Conservation (phyloP, 2,797 vertebrate species). For the Notoglanidium macrostoma region DNA sequence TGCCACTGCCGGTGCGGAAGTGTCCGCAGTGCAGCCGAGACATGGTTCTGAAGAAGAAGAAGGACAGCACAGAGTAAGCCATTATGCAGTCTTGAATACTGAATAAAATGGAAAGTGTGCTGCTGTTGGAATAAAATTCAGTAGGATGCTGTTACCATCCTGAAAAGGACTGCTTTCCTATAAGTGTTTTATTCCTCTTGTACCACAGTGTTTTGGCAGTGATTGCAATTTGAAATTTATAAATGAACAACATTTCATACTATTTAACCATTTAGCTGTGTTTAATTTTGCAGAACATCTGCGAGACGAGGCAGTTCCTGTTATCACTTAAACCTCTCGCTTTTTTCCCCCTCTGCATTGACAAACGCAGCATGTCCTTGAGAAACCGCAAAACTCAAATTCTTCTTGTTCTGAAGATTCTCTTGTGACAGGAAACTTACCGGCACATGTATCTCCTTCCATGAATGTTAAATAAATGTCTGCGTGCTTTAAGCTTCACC, state of each 20-base stretch:
- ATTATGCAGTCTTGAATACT: not conserved
- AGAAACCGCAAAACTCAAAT: not conserved
- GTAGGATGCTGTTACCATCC: not conserved
- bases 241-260: not conserved
- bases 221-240: not conserved
- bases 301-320: not conserved
- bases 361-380: not conserved
- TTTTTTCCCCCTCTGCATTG: not conserved
- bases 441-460: not conserved
- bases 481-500: not conserved
- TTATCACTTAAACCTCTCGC: not conserved
- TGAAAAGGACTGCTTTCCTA: not conserved
- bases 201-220: not conserved
- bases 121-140: not conserved
- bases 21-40: conserved; percentile 89
- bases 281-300: not conserved
- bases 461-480: not conserved
- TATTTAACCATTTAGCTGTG: not conserved
- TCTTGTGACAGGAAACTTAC: not conserved
- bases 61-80: conserved; percentile 80
- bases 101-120: not conserved
- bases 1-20: conserved; percentile 81
- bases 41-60: conserved; percentile 92
- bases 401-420: not conserved
- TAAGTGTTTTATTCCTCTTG: not conserved